Evolutionary conservation across 2,888 invertebrate species (phyloP).

Genomic region (Drosophila paracracens): DNA sequence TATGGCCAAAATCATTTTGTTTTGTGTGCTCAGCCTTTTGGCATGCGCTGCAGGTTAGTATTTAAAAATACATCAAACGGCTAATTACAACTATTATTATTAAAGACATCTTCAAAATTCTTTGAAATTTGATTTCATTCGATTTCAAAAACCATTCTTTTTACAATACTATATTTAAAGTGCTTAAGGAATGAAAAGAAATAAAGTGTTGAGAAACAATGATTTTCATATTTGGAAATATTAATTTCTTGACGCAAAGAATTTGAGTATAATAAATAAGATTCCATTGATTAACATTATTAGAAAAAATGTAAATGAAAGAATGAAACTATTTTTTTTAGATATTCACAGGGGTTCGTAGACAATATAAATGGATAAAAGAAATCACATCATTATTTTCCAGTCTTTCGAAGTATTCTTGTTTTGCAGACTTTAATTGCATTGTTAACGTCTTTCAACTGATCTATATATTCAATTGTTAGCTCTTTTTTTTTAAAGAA

Average conservation of each 20-base stretch:
- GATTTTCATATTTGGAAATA: background rate
- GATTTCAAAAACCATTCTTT: background rate
- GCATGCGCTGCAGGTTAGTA: conserved; percentile 82
- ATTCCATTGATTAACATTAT: background rate
- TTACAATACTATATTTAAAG: background rate
- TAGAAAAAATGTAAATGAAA: background rate
- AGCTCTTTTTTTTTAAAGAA: conserved; percentile 32
- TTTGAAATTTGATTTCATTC: background rate
- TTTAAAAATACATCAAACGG: background rate
- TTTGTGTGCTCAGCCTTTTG: conserved; percentile 79
- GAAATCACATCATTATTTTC: conserved; percentile 4
- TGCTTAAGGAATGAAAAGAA: background rate
- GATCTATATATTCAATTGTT: conserved; percentile 1
- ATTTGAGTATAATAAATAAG: background rate
- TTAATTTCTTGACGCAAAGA: background rate
- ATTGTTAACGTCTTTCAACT: conserved; percentile 27
- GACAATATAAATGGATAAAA: conserved; percentile 1
- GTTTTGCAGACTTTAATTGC: conserved; percentile 19
- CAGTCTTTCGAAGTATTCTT: conserved; percentile 10
- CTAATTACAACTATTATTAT: background rate
- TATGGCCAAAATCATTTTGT: conserved; percentile 80
- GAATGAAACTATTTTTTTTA: background rate
- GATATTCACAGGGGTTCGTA: background rate
- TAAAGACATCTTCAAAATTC: background rate
- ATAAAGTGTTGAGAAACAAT: background rate